phyloP scores from a whole-genome alignment of 2,797 vertebrate species.

The Acanthiza pusilla region DNA sequence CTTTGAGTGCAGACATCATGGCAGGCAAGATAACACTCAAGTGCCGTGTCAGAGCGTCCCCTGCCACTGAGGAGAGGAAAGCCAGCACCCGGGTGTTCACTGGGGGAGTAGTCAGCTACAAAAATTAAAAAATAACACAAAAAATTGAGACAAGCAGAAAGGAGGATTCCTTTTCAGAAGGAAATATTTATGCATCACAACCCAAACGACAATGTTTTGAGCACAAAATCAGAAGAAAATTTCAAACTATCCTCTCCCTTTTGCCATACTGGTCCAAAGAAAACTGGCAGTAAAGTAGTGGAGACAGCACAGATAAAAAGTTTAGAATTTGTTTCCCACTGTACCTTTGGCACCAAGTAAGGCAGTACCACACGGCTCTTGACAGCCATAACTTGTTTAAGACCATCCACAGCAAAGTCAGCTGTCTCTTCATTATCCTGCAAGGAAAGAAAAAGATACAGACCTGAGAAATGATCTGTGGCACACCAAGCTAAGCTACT shows the following conservation, averaged over 20 bases:
- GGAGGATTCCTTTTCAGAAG: background rate
- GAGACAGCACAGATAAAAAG: background rate
- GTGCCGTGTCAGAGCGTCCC: constrained; percentile 93
- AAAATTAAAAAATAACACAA: background rate
- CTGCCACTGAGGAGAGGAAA: constrained; percentile 95
- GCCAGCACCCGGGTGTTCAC: constrained; percentile 95
- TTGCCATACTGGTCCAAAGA: background rate
- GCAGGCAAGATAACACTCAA: constrained; percentile 93
- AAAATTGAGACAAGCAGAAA: background rate
- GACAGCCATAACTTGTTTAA: constrained; percentile 98
- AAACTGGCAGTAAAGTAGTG: background rate
- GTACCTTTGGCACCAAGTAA: constrained; percentile 95
- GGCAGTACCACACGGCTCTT: constrained; percentile 98
- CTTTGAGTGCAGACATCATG: constrained; percentile 90
- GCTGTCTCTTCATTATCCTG: constrained; percentile 88
- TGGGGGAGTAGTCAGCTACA: constrained; percentile 88
- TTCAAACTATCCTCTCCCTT: background rate
- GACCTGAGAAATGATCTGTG: background rate
- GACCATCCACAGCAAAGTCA: constrained; percentile 93
- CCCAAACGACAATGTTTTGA: background rate
- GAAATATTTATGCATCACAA: background rate
- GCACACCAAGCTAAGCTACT: background rate
- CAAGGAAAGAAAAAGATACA: background rate
- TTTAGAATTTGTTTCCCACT: background rate
- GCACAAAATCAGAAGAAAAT: background rate